These are phyloP conservation scores for Thera obeliscata DNA, from an alignment of 2,888 invertebrate genomes.

Conservation along the genomic window DNA sequence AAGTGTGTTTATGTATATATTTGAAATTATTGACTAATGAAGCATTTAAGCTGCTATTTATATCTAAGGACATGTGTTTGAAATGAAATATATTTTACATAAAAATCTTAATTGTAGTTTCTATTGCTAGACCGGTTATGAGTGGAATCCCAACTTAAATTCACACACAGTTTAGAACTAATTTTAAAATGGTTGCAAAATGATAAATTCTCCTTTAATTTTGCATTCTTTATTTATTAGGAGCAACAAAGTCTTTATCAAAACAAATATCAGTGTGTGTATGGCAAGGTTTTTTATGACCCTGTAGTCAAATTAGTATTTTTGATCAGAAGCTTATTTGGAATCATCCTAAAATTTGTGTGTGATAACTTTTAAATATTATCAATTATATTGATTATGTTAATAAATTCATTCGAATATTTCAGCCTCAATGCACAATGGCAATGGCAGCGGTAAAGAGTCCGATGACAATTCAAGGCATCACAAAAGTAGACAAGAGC, in stretches of 20 bases:
- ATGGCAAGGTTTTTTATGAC: too few relatives aligned
- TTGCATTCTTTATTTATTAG: not conserved
- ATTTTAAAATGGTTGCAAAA: not conserved
- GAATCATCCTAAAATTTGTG: not conserved
- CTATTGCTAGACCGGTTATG: constrained; percentile 18
- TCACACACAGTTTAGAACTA: not conserved
- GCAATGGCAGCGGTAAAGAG: constrained; percentile 67
- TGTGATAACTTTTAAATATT: not conserved
- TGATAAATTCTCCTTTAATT: not conserved
- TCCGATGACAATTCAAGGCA: constrained; percentile 62
- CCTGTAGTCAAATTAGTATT: not conserved
- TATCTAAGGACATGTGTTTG: not conserved
- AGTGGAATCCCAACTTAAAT: not conserved
- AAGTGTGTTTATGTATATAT: not conserved
- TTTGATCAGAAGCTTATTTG: not conserved
- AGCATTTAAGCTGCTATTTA: not conserved
- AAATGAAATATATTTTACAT: constrained; percentile 20
- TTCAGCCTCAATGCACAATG: constrained; percentile 67
- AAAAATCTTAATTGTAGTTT: constrained; percentile 30
- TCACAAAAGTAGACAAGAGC: constrained; percentile 52
- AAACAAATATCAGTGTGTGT: too few relatives aligned
- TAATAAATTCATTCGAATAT: constrained; percentile 24
- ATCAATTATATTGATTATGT: constrained; percentile 3
- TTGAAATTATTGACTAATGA: not conserved
- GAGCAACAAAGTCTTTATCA: not conserved